phyloP scores from a whole-genome alignment of 2,888 invertebrate genomes.

The Dioctria rufipes region DNA sequence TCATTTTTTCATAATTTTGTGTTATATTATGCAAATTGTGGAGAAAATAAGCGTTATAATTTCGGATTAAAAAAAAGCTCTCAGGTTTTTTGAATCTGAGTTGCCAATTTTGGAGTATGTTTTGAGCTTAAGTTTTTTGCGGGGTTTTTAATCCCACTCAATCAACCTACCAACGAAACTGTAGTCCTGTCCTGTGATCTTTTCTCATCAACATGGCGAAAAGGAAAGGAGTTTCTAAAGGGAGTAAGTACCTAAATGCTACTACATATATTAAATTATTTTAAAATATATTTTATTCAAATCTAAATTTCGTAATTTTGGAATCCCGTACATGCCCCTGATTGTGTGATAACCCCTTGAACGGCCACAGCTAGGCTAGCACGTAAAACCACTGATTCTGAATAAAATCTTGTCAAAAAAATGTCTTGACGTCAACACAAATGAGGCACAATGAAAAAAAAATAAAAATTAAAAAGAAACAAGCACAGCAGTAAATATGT shows the following conservation, averaged over 20 bases:
- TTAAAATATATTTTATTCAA: background rate
- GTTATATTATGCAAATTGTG: slow-evolving; percentile 14
- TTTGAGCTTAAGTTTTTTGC: slow-evolving; percentile 11
- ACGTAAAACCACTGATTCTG: background rate
- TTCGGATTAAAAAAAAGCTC: background rate
- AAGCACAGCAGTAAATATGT: slow-evolving; percentile 35
- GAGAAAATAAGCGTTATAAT: slow-evolving; percentile 7
- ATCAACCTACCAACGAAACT: too few relatives aligned
- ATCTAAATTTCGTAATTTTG: background rate
- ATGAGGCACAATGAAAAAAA: background rate
- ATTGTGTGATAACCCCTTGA: background rate
- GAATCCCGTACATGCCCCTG: background rate
- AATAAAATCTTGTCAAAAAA: slow-evolving; percentile 25
- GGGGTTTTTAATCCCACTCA: slow-evolving; percentile 11
- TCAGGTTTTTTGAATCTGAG: background rate
- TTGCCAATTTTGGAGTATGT: slow-evolving; percentile 8
- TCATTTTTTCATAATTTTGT: slow-evolving; percentile 23
- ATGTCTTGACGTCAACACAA: slow-evolving; percentile 46
- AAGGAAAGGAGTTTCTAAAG: slow-evolving; percentile 58
- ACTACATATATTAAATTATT: background rate
- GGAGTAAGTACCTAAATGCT: slow-evolving; percentile 55
- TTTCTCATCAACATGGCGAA: slow-evolving; percentile 54
- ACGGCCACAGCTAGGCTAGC: background rate
- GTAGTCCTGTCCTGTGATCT: background rate
- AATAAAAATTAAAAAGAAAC: background rate